Percentiles rank a stretch among this genome's conserved stretches.
Conservation (phyloP, 2,888 invertebrate species). For the Nephrotoma appendiculata region DNA sequence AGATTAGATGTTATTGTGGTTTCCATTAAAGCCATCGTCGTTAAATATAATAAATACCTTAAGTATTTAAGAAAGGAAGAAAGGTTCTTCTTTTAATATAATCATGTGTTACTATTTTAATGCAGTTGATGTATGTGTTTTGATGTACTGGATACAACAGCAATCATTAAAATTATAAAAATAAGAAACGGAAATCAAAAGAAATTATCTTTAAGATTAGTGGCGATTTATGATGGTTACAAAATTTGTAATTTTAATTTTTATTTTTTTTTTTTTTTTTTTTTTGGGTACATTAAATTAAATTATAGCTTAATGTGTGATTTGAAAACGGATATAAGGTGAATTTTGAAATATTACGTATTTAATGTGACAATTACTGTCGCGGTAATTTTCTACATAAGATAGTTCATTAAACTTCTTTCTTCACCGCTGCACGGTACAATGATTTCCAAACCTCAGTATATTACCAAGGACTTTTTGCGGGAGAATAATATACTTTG, state of each 20-base stretch:
- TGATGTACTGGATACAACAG: neutral
- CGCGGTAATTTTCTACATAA: neutral
- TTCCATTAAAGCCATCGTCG: neutral
- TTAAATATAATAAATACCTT: neutral
- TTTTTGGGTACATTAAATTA: neutral
- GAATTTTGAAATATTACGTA: neutral
- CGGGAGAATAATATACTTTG: neutral
- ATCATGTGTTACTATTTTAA: neutral
- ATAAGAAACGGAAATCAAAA: neutral
- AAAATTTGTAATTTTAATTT: neutral
- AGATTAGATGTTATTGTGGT: neutral
- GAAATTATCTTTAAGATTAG: neutral
- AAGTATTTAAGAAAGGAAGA: neutral
- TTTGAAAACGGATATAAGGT: neutral
- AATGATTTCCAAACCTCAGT: neutral
- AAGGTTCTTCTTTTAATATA: neutral
- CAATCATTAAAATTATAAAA: neutral
- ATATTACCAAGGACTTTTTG: neutral
- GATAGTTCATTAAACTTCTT: neutral
- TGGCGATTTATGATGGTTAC: neutral
- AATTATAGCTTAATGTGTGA: neutral
- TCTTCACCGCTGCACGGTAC: neutral
- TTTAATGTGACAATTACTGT: neutral
- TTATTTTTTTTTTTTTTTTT: too few species aligned
- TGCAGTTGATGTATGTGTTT: neutral